These are phyloP conservation scores for Metopia argyrocephala DNA, from an alignment of 2,888 invertebrate species.

Conservation along the genomic window DNA sequence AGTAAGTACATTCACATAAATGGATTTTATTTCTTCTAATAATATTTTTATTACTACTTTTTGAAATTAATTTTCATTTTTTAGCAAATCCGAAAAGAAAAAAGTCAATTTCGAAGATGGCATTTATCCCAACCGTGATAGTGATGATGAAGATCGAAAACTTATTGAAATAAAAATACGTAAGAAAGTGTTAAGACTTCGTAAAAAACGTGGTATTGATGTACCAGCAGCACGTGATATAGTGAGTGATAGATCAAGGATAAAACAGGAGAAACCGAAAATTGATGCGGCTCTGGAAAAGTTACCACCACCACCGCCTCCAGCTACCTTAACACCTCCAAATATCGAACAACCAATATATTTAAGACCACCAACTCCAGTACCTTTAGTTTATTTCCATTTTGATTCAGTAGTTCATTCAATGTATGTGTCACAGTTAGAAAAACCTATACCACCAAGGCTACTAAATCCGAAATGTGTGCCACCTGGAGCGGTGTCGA, in stretches of 20 bases:
- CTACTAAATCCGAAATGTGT: constrained; percentile 73
- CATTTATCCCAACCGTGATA: constrained; percentile 74
- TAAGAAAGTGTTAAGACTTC: constrained; percentile 68
- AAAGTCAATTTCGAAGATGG: constrained; percentile 75
- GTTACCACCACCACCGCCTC: constrained; percentile 71
- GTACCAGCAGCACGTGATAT: constrained; percentile 53
- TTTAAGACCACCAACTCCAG: constrained; percentile 70
- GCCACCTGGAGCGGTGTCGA: constrained; percentile 63
- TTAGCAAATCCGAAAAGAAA: constrained; percentile 72
- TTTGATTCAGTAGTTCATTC: constrained; percentile 73
- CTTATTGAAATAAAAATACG: constrained; percentile 69
- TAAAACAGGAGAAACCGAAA: constrained; percentile 66
- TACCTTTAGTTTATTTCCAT: constrained; percentile 74
- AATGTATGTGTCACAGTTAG: constrained; percentile 73
- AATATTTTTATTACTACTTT: not conserved
- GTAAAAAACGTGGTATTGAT: constrained; percentile 67
- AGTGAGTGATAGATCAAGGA: constrained; percentile 54
- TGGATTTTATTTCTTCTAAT: not conserved
- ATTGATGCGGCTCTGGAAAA: constrained; percentile 68
- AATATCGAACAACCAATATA: constrained; percentile 72
- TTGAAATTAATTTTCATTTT: not conserved
- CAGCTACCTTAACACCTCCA: constrained; percentile 71
- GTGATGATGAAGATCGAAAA: constrained; percentile 74
- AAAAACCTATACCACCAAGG: constrained; percentile 71
- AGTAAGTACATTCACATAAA: constrained; percentile 66